Conservation (phyloP, 2,888 invertebrate genomes). For the Tricholauxania praeusta region DNA sequence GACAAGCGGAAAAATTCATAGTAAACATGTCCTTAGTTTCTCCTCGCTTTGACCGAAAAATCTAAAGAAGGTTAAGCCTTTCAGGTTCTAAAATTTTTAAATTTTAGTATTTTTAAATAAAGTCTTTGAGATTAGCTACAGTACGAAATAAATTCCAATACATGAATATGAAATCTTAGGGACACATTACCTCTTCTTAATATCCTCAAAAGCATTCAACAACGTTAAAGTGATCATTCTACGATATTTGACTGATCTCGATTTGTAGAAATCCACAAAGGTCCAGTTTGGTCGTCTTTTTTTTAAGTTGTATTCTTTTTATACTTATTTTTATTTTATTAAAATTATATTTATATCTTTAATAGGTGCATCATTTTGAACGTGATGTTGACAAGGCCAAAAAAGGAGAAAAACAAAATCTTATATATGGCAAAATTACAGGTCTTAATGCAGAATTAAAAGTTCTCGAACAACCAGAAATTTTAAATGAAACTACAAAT, state of each 20-base stretch:
- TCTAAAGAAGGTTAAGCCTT: too few species aligned
- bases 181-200: too few species aligned
- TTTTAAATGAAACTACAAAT: slow-evolving; percentile 60
- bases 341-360: slow-evolving; percentile 44
- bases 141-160: too few species aligned
- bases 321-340: not conserved
- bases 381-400: slow-evolving; percentile 87
- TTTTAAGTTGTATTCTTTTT: not conserved
- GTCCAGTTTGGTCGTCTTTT: not conserved
- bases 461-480: slow-evolving; percentile 78
- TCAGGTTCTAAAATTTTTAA: too few species aligned
- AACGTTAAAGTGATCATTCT: too few species aligned
- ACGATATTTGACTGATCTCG: too few species aligned
- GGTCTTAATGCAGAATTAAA: slow-evolving; percentile 86
- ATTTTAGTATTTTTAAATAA: too few species aligned
- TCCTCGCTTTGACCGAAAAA: too few species aligned
- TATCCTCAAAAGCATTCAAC: too few species aligned
- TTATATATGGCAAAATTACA: slow-evolving; percentile 88
- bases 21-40: not conserved
- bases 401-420: slow-evolving; percentile 77
- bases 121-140: too few species aligned
- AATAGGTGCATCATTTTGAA: slow-evolving; percentile 85
- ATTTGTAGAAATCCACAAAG: too few species aligned
- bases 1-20: not conserved
- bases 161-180: too few species aligned